Evolutionary conservation across 2,797 vertebrate genomes (phyloP).

Genomic region (Myotis daubentonii): DNA sequence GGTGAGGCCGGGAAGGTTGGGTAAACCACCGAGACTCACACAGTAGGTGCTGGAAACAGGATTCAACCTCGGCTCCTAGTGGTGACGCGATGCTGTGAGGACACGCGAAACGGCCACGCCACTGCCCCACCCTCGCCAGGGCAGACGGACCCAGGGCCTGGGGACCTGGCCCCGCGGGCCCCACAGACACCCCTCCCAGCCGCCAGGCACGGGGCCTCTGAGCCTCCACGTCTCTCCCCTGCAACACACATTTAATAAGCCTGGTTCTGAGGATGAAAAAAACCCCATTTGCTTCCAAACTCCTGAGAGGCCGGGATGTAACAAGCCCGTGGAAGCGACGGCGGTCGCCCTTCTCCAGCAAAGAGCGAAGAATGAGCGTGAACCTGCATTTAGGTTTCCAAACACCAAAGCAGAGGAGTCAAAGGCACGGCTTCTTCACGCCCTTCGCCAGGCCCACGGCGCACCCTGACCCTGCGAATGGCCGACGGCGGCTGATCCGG

Average conservation of each 20-base stretch:
- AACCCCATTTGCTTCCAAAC: neutral
- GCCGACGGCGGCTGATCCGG: conserved; percentile 25
- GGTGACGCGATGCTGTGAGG: neutral
- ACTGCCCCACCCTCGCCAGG: too few relatives aligned
- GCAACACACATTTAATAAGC: neutral
- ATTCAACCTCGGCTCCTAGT: neutral
- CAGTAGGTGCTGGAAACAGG: neutral
- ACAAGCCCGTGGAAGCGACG: neutral
- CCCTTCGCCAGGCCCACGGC: neutral
- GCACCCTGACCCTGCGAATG: neutral
- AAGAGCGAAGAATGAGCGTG: neutral
- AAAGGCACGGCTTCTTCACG: neutral
- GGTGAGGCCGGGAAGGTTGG: neutral
- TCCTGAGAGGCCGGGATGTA: neutral
- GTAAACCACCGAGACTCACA: neutral
- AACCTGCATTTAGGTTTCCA: neutral
- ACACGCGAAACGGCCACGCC: neutral
- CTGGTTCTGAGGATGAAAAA: neutral
- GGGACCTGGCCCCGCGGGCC: neutral
- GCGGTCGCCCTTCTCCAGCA: neutral
- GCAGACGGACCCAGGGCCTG: neutral
- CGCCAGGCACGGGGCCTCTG: neutral
- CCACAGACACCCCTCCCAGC: neutral
- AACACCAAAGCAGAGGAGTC: neutral
- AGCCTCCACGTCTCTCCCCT: neutral